Evolutionary conservation across 2,888 invertebrate species (phyloP).

Genomic region (Tyria jacobaeae): DNA sequence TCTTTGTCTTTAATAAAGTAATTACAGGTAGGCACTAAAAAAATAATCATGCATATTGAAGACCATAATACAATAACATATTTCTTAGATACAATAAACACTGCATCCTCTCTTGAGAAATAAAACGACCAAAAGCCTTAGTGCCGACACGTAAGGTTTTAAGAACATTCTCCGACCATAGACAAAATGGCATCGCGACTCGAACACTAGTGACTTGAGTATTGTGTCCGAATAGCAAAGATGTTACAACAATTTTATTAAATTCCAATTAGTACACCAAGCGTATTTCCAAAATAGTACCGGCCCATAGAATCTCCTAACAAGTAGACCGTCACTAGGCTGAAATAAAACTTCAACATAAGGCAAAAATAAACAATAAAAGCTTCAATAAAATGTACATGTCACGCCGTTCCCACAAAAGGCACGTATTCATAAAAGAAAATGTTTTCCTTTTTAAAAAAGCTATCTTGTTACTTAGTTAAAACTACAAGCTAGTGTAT

Average conservation of each 20-base stretch:
- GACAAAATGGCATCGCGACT: conserved; percentile 50
- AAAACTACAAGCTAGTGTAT: conserved; percentile 68
- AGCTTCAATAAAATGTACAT: conserved; percentile 67
- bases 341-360: conserved; percentile 52
- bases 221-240: conserved; percentile 43
- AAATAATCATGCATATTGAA: conserved; percentile 86
- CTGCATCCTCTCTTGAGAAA: conserved; percentile 61
- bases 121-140: conserved; percentile 48
- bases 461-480: conserved; percentile 80
- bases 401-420: conserved; percentile 71
- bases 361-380: conserved; percentile 63
- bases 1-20: conserved; percentile 87
- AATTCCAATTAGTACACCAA: conserved; percentile 45
- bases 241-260: conserved; percentile 42
- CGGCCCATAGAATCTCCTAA: conserved; percentile 23
- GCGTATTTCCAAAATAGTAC: conserved; percentile 35
- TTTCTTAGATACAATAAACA: conserved; percentile 80
- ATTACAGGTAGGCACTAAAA: conserved; percentile 87
- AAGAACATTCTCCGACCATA: conserved; percentile 29
- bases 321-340: conserved; percentile 29
- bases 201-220: conserved; percentile 51
- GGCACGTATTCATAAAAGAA: conserved; percentile 77
- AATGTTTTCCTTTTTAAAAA: conserved; percentile 70
- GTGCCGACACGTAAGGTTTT: conserved; percentile 42
- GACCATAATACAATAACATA: conserved; percentile 85